A percentile compares a stretch with the other conserved stretches of the same genome.
Evolutionary conservation across 2,888 invertebrate genomes (phyloP).

Genomic region (Ptychoptera contaminata): DNA sequence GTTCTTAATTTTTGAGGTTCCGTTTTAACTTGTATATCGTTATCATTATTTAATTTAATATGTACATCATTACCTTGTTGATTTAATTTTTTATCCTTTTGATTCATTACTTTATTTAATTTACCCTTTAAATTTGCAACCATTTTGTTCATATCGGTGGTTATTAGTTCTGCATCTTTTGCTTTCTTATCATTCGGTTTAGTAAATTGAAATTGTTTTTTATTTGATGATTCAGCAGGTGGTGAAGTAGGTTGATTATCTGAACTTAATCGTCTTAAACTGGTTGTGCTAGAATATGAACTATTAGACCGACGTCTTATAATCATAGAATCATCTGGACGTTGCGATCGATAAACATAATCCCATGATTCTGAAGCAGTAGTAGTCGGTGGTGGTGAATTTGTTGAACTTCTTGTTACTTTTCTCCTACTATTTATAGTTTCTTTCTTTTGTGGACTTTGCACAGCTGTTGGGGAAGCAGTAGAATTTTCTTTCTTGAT

Average conservation of each 20-base stretch:
- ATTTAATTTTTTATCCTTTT: too few species aligned
- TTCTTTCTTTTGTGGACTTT: constrained; percentile 15
- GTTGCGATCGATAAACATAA: constrained; percentile 42
- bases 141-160: constrained; percentile 18
- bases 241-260: constrained; percentile 18
- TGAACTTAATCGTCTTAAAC: constrained; percentile 43
- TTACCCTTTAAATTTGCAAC: constrained; percentile 7
- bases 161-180: constrained; percentile 18
- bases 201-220: constrained; percentile 22
- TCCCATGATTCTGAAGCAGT: constrained; percentile 31
- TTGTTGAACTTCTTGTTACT: background rate
- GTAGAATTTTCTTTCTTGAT: constrained; percentile 35
- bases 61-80: too few species aligned
- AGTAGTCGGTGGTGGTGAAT: constrained; percentile 13
- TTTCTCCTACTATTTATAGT: background rate
- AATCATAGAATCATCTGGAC: constrained; percentile 64
- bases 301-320: constrained; percentile 71
- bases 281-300: constrained; percentile 58
- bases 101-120: constrained; percentile 5
- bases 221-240: constrained; percentile 12
- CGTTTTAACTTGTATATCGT: too few species aligned
- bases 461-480: constrained; percentile 29
- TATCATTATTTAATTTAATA: too few species aligned
- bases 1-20: too few species aligned
- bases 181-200: constrained; percentile 23